Evolutionary conservation across 2,888 invertebrate species (phyloP).

Genomic region (Aromia moschata): DNA sequence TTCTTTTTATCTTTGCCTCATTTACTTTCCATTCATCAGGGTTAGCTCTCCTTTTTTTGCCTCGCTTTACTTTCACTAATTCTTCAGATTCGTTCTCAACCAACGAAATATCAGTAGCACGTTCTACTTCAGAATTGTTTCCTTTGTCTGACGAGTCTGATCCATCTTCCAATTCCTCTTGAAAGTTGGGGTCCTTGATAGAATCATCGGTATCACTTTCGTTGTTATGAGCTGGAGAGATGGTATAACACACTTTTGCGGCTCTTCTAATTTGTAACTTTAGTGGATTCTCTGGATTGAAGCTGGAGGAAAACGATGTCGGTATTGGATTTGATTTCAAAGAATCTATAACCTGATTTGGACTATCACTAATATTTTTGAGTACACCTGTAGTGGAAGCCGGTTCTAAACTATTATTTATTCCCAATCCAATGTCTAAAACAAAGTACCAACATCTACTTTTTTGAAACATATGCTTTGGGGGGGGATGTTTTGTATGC

Average conservation of each 20-base stretch:
- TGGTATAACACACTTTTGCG: neutral
- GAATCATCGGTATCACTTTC: neutral
- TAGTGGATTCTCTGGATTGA: neutral
- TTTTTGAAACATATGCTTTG: no score
- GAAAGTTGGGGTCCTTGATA: neutral
- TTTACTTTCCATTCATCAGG: neutral
- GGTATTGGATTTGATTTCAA: neutral
- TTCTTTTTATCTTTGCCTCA: slow-evolving; percentile 5
- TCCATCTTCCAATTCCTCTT: no score
- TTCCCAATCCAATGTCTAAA: neutral
- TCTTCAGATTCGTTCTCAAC: no score
- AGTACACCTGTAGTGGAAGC: neutral
- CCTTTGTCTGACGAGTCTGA: neutral
- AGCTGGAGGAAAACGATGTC: neutral
- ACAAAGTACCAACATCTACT: no score
- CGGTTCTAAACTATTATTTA: neutral
- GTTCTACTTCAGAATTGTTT: neutral
- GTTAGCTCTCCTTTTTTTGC: neutral
- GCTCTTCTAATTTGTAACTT: neutral
- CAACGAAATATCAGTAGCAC: neutral
- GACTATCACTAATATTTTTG: neutral
- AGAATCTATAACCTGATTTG: neutral
- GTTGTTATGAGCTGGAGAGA: neutral
- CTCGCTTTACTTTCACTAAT: neutral
- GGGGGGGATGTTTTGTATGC: no score